A percentile compares a stretch with the other conserved stretches of the same genome.
Evolutionary conservation across 2,888 invertebrate species (phyloP).

Genomic region (Apamea epomidion): DNA sequence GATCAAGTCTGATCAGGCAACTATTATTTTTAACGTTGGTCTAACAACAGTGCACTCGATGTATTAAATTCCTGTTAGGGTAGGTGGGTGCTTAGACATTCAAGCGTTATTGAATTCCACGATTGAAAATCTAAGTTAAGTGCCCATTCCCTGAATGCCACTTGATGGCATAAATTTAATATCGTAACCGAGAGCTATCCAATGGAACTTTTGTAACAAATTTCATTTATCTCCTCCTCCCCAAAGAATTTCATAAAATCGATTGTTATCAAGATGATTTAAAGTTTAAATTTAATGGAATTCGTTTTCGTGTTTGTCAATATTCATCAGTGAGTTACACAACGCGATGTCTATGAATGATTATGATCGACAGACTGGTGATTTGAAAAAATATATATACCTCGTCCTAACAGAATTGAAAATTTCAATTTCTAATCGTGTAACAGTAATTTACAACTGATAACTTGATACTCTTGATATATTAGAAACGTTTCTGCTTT

Average conservation of each 20-base stretch:
- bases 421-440: constrained; percentile 32
- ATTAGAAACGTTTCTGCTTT: constrained; percentile 47
- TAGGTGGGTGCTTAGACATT: constrained; percentile 67
- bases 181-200: constrained; percentile 85
- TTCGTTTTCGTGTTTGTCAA: constrained; percentile 70
- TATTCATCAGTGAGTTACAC: constrained; percentile 55
- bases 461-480: constrained; percentile 41
- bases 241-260: constrained; percentile 86
- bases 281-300: constrained; percentile 78
- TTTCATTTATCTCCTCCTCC: constrained; percentile 87
- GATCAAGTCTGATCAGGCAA: background rate
- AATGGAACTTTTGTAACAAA: constrained; percentile 88
- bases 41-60: constrained; percentile 17
- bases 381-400: constrained; percentile 40
- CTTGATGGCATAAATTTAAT: constrained; percentile 89
- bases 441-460: constrained; percentile 40
- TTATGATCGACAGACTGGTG: constrained; percentile 50
- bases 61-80: constrained; percentile 35
- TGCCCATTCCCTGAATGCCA: constrained; percentile 85
- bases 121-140: constrained; percentile 85
- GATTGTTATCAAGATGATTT: constrained; percentile 86
- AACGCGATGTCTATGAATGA: constrained; percentile 34
- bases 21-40: background rate
- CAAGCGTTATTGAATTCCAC: constrained; percentile 80
- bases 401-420: constrained; percentile 29